These are phyloP conservation scores for Styela clava DNA, from an alignment of 23 tunicate species.

Conservation along the genomic window DNA sequence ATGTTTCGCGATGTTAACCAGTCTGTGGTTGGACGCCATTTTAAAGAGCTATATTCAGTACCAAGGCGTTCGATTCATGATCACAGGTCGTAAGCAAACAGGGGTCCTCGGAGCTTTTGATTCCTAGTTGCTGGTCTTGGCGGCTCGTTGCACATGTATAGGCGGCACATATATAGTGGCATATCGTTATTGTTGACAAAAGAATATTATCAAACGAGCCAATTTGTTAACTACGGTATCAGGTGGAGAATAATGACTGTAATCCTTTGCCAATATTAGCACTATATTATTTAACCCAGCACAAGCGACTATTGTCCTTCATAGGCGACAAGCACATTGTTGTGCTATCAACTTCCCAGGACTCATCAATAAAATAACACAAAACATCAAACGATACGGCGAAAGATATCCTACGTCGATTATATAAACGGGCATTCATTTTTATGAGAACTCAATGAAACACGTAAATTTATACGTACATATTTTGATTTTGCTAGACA, in stretches of 20 bases:
- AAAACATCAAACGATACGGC: constrained; percentile 17
- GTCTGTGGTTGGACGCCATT: too few relatives aligned
- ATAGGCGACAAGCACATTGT: neutral
- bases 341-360: neutral
- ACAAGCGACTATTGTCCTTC: neutral
- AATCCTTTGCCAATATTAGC: constrained; percentile 25
- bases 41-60: too few relatives aligned
- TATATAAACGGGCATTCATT: too few relatives aligned
- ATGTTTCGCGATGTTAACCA: too few relatives aligned
- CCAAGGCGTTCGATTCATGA: too few relatives aligned
- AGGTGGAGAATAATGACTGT: neutral
- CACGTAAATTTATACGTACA: too few relatives aligned
- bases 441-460: too few relatives aligned
- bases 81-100: neutral
- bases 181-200: constrained; percentile 7
- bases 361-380: constrained; percentile 22
- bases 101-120: neutral
- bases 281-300: constrained; percentile 7
- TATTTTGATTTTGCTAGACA: too few relatives aligned
- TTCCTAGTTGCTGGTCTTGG: neutral
- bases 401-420: neutral
- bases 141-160: constrained; percentile 14
- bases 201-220: constrained; percentile 4
- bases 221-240: constrained; percentile 16
- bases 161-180: constrained; percentile 12